Conservation (phyloP, 2,888 invertebrate genomes). For the Xanthorhoe designata region DNA sequence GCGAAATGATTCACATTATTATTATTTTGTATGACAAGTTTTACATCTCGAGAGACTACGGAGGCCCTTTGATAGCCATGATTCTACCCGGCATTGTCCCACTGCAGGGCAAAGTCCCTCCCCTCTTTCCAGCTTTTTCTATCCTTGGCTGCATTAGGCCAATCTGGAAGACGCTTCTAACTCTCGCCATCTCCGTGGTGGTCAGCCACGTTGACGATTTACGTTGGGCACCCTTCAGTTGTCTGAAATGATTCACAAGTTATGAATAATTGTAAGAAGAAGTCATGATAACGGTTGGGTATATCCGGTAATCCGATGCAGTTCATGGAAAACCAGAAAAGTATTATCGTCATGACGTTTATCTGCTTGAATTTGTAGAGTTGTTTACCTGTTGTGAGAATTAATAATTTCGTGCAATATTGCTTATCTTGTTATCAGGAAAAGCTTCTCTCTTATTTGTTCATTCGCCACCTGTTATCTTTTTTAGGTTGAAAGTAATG, state of each 20-base stretch:
- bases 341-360: conserved; percentile 4
- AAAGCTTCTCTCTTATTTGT: not conserved
- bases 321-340: conserved; percentile 22
- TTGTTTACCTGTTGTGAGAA: not conserved
- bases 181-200: too few relatives aligned
- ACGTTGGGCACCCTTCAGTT: too few relatives aligned
- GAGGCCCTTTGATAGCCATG: too few relatives aligned
- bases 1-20: conserved; percentile 14
- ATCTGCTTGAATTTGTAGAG: not conserved
- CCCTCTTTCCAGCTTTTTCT: too few relatives aligned
- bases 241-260: conserved; percentile 19
- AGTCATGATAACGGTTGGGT: conserved; percentile 21
- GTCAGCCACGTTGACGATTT: too few relatives aligned
- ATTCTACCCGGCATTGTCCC: too few relatives aligned
- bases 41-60: too few relatives aligned
- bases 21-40: too few relatives aligned
- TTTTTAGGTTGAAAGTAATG: conserved; percentile 4
- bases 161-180: too few relatives aligned
- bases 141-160: too few relatives aligned
- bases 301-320: conserved; percentile 30
- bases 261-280: conserved; percentile 32
- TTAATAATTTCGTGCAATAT: not conserved
- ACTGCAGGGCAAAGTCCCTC: too few relatives aligned
- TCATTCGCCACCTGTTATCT: not conserved
- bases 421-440: not conserved